These are phyloP conservation scores for Bombus picipes DNA, from an alignment of 1,140 invertebrate genomes.

Conservation along the genomic window DNA sequence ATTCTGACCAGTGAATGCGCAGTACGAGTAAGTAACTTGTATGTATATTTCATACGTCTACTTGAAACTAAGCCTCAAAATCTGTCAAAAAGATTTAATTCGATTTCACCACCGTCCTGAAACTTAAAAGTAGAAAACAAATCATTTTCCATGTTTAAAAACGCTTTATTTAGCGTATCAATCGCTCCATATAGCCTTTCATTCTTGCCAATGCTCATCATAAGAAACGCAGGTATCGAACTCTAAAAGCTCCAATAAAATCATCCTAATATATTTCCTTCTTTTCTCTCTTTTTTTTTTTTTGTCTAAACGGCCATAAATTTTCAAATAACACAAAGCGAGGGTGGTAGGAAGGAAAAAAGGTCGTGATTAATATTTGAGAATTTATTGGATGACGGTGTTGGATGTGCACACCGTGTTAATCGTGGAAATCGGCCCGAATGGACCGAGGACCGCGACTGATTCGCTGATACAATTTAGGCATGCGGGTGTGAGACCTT, in stretches of 20 bases:
- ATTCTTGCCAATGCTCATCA: too few species aligned
- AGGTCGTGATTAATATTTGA: constrained; percentile 68
- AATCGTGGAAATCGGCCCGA: constrained; percentile 29
- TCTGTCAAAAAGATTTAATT: too few species aligned
- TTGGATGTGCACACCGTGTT: constrained; percentile 19
- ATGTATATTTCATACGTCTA: too few species aligned
- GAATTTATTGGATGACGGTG: constrained; percentile 65
- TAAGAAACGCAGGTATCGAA: too few species aligned
- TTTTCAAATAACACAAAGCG: constrained; percentile 64
- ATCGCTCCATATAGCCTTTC: too few species aligned
- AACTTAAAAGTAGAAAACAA: too few species aligned
- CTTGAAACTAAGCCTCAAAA: too few species aligned
- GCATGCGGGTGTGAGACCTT: constrained; percentile 51
- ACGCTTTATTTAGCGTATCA: too few species aligned
- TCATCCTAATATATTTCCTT: not conserved
- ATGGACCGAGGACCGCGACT: constrained; percentile 45
- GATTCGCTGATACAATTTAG: constrained; percentile 49
- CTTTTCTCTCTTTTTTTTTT: too few species aligned
- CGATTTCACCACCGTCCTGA: too few species aligned
- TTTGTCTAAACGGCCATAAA: not conserved
- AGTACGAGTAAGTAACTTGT: too few species aligned
- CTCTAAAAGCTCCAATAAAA: not conserved
- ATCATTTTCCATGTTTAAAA: too few species aligned
- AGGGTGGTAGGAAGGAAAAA: constrained; percentile 3
- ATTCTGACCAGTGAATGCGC: not conserved